Percentiles rank a stretch among this genome's conserved stretches.
Conservation (phyloP, 2,888 invertebrate genomes). For the Himalopsyche japonica region DNA sequence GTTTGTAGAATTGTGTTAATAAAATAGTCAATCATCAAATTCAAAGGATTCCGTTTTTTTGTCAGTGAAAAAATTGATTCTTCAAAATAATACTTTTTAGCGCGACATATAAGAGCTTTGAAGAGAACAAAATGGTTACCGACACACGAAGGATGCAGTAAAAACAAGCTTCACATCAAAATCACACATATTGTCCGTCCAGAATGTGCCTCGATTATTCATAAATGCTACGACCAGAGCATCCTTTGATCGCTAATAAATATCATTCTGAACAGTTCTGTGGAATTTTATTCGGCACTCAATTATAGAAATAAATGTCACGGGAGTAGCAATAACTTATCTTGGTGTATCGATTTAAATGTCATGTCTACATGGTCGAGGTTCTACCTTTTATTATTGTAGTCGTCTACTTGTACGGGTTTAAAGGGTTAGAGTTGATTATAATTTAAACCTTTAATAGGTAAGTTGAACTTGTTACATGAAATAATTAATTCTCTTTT, state of each 20-base stretch:
- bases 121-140: background rate
- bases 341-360: slow-evolving; percentile 31
- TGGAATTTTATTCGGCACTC: slow-evolving; percentile 40
- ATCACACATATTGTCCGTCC: background rate
- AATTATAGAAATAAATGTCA: slow-evolving; percentile 40
- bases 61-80: too few species aligned
- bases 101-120: too few species aligned
- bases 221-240: background rate
- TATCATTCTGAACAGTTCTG: slow-evolving; percentile 19
- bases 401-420: slow-evolving; percentile 9
- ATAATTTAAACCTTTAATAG: background rate
- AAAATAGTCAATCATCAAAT: too few species aligned
- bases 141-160: background rate
- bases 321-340: slow-evolving; percentile 29
- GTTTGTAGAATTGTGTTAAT: too few species aligned
- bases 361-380: slow-evolving; percentile 31
- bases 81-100: too few species aligned
- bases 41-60: too few species aligned
- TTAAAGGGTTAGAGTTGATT: slow-evolving; percentile 2
- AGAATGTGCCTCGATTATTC: background rate
- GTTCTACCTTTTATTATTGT: slow-evolving; percentile 11
- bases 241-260: slow-evolving; percentile 31
- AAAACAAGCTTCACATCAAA: background rate
- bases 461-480: background rate
- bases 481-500: background rate